Percentiles rank a stretch among this genome's conserved stretches.
These are phyloP conservation scores for Azemiops feae DNA, from an alignment of 2,113 vertebrate genomes.

Conservation along the genomic window DNA sequence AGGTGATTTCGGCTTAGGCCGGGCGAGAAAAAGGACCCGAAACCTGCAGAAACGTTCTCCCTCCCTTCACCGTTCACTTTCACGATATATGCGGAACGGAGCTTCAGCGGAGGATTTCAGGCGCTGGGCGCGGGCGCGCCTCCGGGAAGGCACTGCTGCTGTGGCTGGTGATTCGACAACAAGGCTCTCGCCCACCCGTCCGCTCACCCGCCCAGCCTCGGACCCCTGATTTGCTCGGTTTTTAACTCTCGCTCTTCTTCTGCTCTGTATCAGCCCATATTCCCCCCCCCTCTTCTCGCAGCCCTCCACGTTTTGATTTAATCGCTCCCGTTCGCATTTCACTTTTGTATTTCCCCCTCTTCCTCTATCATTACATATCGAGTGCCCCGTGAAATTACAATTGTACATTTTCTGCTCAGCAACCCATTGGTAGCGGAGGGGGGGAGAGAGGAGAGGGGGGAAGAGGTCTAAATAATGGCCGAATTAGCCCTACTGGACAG, in stretches of 20 bases:
- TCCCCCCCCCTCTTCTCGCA: conserved; percentile 1
- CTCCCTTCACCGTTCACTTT: neutral
- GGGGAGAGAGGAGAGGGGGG: conserved; percentile 24
- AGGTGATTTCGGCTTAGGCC: neutral
- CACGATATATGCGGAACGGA: neutral
- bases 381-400: conserved; percentile 96
- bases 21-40: neutral
- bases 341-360: conserved; percentile 74
- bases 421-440: conserved; percentile 81
- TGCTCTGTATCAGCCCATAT: conserved; percentile 55
- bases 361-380: conserved; percentile 90
- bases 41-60: neutral
- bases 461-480: conserved; percentile 98
- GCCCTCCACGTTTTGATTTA: conserved; percentile 79
- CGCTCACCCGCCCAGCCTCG: conserved; percentile 47
- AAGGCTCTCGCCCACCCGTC: conserved; percentile 3
- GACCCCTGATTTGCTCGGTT: conserved; percentile 68
- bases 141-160: neutral
- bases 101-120: neutral
- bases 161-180: conserved; percentile 46
- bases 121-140: conserved; percentile 1
- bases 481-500: conserved; percentile 98
- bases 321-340: conserved; percentile 77
- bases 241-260: conserved; percentile 59
- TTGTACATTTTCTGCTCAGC: conserved; percentile 97